phyloP scores from a whole-genome alignment of 2,888 invertebrate genomes.

The Acanthosepion lycidas region DNA sequence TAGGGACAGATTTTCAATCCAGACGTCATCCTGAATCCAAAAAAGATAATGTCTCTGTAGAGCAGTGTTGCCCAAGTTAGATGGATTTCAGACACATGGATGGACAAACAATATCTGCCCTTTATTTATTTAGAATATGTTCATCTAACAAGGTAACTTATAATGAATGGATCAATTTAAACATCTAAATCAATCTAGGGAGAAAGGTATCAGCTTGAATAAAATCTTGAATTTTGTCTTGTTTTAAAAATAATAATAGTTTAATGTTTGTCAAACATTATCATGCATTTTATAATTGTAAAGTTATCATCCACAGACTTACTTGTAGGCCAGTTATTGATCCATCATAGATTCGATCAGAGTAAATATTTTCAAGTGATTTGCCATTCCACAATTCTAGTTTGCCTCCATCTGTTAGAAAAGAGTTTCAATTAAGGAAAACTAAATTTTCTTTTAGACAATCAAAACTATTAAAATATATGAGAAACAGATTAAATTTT shows the following conservation, averaged over 20 bases:
- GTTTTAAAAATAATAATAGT: background rate
- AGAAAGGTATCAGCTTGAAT: no score
- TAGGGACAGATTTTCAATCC: no score
- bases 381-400: constrained; percentile 70
- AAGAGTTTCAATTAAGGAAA: background rate
- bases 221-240: no score
- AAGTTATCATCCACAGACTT: constrained; percentile 37
- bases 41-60: no score
- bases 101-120: no score
- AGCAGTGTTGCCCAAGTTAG: no score
- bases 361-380: constrained; percentile 62
- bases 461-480: background rate
- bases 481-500: no score
- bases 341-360: constrained; percentile 65
- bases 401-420: constrained; percentile 71
- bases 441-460: background rate
- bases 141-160: background rate
- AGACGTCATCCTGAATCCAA: no score
- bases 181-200: background rate
- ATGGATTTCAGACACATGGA: no score
- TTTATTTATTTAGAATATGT: no score
- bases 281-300: background rate
- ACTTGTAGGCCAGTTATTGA: constrained; percentile 69
- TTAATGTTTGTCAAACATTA: background rate
- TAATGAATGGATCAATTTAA: background rate